These are phyloP conservation scores for Sebastes elongatus DNA, from an alignment of 2,797 vertebrate species.

Conservation along the genomic window DNA sequence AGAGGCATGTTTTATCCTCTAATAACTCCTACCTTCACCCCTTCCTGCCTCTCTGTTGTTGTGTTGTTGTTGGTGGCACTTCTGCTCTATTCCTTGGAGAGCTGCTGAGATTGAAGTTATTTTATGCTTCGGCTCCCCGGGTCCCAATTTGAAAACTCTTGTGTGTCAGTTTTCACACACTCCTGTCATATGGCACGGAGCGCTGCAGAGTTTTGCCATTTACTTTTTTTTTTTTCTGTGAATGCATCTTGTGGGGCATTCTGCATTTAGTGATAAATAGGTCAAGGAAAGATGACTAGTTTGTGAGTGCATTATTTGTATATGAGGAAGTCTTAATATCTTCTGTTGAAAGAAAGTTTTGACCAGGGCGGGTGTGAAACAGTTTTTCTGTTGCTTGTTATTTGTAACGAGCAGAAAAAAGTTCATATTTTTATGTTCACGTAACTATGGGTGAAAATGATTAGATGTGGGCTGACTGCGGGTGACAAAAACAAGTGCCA, in stretches of 20 bases:
- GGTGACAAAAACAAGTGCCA: background rate
- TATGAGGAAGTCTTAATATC: background rate
- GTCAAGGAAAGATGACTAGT: constrained; percentile 68
- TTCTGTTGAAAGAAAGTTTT: background rate
- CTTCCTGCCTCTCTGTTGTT: constrained; percentile 89
- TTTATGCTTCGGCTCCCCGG: constrained; percentile 97
- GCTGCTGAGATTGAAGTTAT: constrained; percentile 98
- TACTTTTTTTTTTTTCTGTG: constrained; percentile 53
- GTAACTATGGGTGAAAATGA: background rate
- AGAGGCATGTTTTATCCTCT: constrained; percentile 97
- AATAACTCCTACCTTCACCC: constrained; percentile 99
- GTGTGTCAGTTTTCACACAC: constrained; percentile 98
- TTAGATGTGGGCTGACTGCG: background rate
- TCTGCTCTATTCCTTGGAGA: constrained; percentile 93
- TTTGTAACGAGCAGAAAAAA: background rate
- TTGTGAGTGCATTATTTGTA: constrained; percentile 11
- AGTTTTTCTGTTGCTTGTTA: background rate
- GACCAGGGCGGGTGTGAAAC: background rate
- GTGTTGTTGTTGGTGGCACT: constrained; percentile 96
- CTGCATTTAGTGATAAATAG: constrained; percentile 75
- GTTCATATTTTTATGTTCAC: background rate
- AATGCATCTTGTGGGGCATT: constrained; percentile 76
- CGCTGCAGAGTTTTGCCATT: constrained; percentile 83
- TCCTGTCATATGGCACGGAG: constrained; percentile 92
- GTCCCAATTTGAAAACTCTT: constrained; percentile 99